These are phyloP conservation scores for Lepidurus couesii DNA, from an alignment of 1,140 invertebrate species.

Conservation along the genomic window DNA sequence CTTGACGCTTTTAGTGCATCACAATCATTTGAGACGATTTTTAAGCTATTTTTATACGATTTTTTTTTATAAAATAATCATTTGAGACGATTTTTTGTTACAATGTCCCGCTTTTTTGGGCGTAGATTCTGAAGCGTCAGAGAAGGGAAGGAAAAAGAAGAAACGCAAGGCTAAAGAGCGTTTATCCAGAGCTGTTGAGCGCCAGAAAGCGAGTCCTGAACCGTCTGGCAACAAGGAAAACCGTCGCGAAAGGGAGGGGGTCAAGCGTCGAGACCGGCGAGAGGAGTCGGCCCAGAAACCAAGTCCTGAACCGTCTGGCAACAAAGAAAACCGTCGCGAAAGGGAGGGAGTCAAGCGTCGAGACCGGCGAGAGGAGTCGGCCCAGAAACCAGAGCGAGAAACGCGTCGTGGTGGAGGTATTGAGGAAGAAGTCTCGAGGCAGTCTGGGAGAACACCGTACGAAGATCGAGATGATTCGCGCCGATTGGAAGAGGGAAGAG, in stretches of 20 bases:
- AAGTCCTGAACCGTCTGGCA: neutral
- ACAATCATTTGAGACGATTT: no score
- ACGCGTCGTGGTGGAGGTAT: neutral
- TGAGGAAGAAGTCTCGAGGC: neutral
- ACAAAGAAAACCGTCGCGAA: neutral
- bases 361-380: neutral
- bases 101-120: neutral
- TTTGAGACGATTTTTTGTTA: no score
- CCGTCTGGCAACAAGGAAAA: neutral
- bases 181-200: neutral
- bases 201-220: neutral
- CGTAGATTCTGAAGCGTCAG: neutral
- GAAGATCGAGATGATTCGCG: conserved; percentile 4
- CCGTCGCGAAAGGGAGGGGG: neutral
- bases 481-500: neutral
- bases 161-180: neutral
- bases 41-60: no score
- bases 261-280: neutral
- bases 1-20: no score
- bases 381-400: neutral
- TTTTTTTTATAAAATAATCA: no score
- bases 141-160: neutral
- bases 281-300: no score
- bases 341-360: neutral
- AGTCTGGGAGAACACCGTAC: neutral